These are phyloP conservation scores for Orthonevra nobilis DNA, from an alignment of 2,888 invertebrate species.

Conservation along the genomic window DNA sequence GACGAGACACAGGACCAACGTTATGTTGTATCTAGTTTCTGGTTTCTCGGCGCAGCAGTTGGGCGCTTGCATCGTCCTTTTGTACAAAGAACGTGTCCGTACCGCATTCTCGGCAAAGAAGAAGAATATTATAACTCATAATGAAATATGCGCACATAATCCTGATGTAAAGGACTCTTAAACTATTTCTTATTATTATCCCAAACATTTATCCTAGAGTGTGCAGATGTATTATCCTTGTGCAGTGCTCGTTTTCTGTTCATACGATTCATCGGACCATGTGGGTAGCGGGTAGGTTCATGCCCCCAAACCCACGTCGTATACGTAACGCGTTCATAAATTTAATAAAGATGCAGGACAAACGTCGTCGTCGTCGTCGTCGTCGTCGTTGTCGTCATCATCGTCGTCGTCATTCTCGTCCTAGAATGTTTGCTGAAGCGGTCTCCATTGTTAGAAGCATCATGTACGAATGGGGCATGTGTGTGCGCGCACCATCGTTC, in stretches of 20 bases:
- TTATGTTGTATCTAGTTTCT: slow-evolving; percentile 33
- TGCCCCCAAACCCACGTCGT: slow-evolving; percentile 15
- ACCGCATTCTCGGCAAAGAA: slow-evolving; percentile 57
- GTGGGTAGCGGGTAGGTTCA: too few relatives aligned
- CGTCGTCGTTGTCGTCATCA: neutral
- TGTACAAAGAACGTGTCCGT: slow-evolving; percentile 16
- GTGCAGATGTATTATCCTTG: slow-evolving; percentile 58
- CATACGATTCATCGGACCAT: slow-evolving; percentile 51
- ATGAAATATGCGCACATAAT: slow-evolving; percentile 70
- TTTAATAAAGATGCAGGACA: slow-evolving; percentile 70
- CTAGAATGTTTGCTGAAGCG: slow-evolving; percentile 54
- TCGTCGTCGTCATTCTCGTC: slow-evolving; percentile 2
- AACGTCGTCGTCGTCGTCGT: slow-evolving; percentile 38
- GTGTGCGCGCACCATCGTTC: slow-evolving; percentile 6
- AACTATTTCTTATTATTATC: slow-evolving; percentile 71
- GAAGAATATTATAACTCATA: slow-evolving; percentile 66
- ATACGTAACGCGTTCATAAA: slow-evolving; percentile 43
- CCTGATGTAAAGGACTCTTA: slow-evolving; percentile 70
- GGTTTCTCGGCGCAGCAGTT: slow-evolving; percentile 10
- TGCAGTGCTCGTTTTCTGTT: slow-evolving; percentile 18
- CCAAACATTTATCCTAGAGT: slow-evolving; percentile 64
- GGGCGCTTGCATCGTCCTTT: slow-evolving; percentile 19
- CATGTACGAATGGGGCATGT: too few relatives aligned
- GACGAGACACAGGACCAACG: slow-evolving; percentile 10
- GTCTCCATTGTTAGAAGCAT: slow-evolving; percentile 32